Conservation (phyloP, 1,140 invertebrate species). For the Calliphora vicina region DNA sequence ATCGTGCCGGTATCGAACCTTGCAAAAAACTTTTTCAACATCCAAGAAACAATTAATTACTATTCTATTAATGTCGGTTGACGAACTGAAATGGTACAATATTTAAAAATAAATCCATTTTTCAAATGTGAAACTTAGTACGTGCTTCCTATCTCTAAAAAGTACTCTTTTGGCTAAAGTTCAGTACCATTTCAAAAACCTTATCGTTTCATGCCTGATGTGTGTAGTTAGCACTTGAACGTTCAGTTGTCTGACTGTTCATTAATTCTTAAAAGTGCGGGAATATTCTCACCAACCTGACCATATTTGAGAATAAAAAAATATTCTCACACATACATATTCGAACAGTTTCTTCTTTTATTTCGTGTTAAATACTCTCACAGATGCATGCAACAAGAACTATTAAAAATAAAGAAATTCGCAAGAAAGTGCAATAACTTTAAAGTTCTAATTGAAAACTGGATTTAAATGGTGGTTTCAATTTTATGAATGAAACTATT, state of each 20-base stretch:
- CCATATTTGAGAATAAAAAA: not conserved
- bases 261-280: constrained; percentile 22
- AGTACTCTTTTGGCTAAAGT: no score
- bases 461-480: not conserved
- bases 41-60: no score
- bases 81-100: no score
- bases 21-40: no score
- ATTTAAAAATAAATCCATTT: no score
- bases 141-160: no score
- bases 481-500: constrained; percentile 12
- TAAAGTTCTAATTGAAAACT: not conserved
- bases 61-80: no score
- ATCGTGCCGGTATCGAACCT: no score
- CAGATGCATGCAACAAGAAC: not conserved
- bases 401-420: not conserved
- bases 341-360: not conserved
- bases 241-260: not conserved
- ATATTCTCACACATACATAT: not conserved
- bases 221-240: no score
- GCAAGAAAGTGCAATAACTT: not conserved
- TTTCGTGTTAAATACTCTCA: not conserved
- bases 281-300: constrained; percentile 12
- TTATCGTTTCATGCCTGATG: no score
- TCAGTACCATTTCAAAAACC: no score
- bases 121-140: no score